A percentile compares a stretch with the other conserved stretches of the same genome.
Evolutionary conservation across 2,797 vertebrate genomes (phyloP).

Genomic region (Pelodytes ibericus): DNA sequence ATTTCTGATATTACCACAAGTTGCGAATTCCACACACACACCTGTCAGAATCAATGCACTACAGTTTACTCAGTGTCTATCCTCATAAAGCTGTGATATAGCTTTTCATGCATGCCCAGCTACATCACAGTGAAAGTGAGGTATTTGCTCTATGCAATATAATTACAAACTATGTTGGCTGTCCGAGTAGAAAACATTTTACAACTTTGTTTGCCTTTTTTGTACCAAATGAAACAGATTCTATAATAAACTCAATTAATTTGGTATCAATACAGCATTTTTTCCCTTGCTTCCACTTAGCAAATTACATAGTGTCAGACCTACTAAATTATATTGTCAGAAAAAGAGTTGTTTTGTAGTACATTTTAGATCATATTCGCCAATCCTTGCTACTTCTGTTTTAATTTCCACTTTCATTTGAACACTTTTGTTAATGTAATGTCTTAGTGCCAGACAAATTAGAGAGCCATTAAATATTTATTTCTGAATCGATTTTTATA

Average conservation of each 20-base stretch:
- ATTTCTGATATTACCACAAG: too few relatives aligned
- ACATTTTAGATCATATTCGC: conserved; percentile 38
- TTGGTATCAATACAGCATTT: conserved; percentile 42
- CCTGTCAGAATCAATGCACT: too few relatives aligned
- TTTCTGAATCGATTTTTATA: conserved; percentile 45
- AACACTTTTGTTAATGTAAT: conserved; percentile 50
- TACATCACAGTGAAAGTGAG: too few relatives aligned
- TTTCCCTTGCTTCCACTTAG: conserved; percentile 16
- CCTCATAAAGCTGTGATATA: too few relatives aligned
- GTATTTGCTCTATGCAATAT: too few relatives aligned
- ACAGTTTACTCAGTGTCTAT: too few relatives aligned
- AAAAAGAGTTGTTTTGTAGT: conserved; percentile 46
- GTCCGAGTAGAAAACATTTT: too few relatives aligned
- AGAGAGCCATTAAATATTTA: conserved; percentile 54
- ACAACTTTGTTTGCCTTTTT: too few relatives aligned
- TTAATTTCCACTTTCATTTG: conserved; percentile 56
- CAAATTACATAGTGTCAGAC: conserved; percentile 28
- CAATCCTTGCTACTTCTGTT: conserved; percentile 42
- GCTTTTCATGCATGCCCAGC: too few relatives aligned
- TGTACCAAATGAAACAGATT: too few relatives aligned
- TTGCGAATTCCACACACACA: too few relatives aligned
- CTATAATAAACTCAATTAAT: conserved; percentile 36
- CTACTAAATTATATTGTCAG: conserved; percentile 31
- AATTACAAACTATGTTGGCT: too few relatives aligned
- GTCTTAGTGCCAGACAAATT: conserved; percentile 49